These are phyloP conservation scores for Microtus californicus DNA, from an alignment of 2,797 vertebrate genomes.

Conservation along the genomic window DNA sequence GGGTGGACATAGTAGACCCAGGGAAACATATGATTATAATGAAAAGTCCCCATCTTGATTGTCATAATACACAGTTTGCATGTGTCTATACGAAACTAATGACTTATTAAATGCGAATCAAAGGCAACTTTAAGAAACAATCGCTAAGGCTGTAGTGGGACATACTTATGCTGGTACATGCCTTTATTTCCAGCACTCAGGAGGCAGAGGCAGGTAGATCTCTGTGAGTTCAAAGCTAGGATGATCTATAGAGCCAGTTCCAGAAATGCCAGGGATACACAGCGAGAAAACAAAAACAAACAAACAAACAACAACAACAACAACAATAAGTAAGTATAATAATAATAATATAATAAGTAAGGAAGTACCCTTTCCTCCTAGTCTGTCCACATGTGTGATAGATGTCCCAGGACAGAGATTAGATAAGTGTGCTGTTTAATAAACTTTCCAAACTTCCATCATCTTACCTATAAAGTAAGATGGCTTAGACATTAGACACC, in stretches of 20 bases:
- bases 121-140: slow-evolving; percentile 49
- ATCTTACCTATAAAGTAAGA: slow-evolving; percentile 2
- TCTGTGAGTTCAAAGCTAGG: background rate
- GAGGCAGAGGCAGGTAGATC: background rate
- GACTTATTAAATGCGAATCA: background rate
- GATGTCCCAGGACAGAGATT: background rate
- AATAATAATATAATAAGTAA: too few species aligned
- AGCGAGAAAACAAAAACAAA: background rate
- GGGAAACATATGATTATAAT: background rate
- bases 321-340: background rate
- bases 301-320: background rate
- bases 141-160: background rate
- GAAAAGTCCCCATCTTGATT: background rate
- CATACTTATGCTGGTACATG: background rate
- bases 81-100: background rate
- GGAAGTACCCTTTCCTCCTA: background rate
- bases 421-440: background rate
- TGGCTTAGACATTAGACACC: background rate
- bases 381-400: background rate
- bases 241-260: background rate
- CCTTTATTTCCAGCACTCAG: background rate
- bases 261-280: background rate
- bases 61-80: background rate
- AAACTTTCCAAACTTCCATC: background rate
- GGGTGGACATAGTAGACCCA: background rate